phyloP scores from a whole-genome alignment of 2,113 vertebrate species.

The Asarcornis scutulata region DNA sequence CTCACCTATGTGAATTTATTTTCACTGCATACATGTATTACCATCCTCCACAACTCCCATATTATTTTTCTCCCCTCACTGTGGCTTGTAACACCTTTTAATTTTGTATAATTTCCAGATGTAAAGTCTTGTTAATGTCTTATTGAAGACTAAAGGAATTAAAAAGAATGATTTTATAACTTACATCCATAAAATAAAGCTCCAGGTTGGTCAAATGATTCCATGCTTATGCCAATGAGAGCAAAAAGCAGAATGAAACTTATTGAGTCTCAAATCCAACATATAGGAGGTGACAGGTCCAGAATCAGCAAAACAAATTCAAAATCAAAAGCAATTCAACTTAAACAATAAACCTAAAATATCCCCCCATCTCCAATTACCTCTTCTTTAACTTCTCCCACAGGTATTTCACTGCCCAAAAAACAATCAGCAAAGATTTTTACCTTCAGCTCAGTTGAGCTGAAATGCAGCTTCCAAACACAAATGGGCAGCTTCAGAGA shows the following conservation, averaged over 20 bases:
- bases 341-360: background rate
- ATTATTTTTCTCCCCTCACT: background rate
- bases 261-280: background rate
- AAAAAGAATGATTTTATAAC: background rate
- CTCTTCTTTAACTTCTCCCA: background rate
- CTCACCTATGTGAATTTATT: conserved; percentile 1
- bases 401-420: background rate
- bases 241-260: background rate
- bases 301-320: background rate
- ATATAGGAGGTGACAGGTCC: background rate
- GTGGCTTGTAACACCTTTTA: background rate
- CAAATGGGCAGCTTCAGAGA: background rate
- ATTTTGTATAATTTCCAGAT: background rate
- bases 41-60: accelerated
- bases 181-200: background rate
- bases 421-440: background rate
- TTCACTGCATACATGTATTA: background rate
- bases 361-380: background rate
- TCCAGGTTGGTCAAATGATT: background rate
- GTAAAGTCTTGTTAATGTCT: background rate
- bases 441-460: background rate
- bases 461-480: background rate
- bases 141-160: background rate
- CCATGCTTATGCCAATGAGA: background rate
- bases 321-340: background rate